These are phyloP conservation scores for Hyperoplus lanceolatus DNA, from an alignment of 2,797 vertebrate genomes.

Conservation along the genomic window DNA sequence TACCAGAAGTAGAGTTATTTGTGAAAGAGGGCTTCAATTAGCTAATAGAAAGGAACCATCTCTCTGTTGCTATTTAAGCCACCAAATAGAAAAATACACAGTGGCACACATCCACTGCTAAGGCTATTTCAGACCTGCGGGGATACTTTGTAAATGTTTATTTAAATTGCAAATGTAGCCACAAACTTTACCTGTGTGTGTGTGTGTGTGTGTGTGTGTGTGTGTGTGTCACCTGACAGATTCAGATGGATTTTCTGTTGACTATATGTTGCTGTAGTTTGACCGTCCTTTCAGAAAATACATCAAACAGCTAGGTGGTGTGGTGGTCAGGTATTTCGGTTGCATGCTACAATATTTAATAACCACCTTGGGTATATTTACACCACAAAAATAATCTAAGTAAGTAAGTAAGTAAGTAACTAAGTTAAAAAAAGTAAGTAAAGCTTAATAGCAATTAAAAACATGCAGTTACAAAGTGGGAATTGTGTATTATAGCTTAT, in stretches of 20 bases:
- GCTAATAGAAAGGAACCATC: conserved; percentile 3
- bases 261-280: background rate
- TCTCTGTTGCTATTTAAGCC: background rate
- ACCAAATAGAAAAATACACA: background rate
- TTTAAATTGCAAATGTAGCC: conserved; percentile 36
- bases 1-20: conserved; percentile 14
- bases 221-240: background rate
- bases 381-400: background rate
- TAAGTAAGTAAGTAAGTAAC: too few species aligned
- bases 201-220: too few species aligned
- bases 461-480: too few species aligned
- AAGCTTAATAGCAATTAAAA: too few species aligned
- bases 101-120: background rate
- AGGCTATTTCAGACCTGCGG: background rate
- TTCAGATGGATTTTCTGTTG: background rate
- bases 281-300: background rate
- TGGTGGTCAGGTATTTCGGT: background rate
- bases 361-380: background rate
- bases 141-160: conserved; percentile 5
- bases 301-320: background rate
- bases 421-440: too few species aligned
- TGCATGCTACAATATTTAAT: background rate
- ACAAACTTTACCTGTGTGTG: conserved; percentile 5
- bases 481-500: background rate
- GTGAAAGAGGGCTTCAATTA: conserved; percentile 13